Base-by-base conservation (phyloP, 2,888 invertebrate species). In the Clivina fossor region DNA sequence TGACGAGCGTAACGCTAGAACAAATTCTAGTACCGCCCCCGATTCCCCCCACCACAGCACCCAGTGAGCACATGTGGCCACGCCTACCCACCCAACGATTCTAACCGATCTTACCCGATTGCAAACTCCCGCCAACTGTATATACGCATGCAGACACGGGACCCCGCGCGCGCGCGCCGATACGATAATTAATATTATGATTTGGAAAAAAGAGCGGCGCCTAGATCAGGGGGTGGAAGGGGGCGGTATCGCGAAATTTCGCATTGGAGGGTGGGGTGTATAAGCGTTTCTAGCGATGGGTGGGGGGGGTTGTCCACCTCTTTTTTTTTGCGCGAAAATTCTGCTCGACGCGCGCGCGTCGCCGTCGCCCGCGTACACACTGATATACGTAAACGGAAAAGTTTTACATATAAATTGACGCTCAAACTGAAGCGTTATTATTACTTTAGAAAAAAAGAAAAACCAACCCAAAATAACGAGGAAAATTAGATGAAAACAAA, bases 141-240 rank as follows among this genome's bases (percentile, higher is more conserved):
- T n/a, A n/a, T n/a, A n/a, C n/a, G n/a, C n/a, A n/a, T n/a, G n/a
- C n/a, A n/a, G n/a, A n/a, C n/a, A 46, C 53, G 58, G 65, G 68
- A 69, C 72, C 72, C 69, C 68, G 65, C 66, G 69, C 73, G 72
- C 71, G 70, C 72, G 69, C 73, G 70, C 70, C 71, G 68, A 69
- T 70, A 46, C 55, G 55, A 55, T 55, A 55, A 55, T 55, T 55
- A 55, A 55, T 55, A 55, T 55, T 55, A 55, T 55, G 55, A 53
- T 53, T 53, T 55, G 46, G 40, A 55, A 47, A 47, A 33, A 33
- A 47, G 33, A 47, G n/a, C n/a, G n/a, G n/a, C n/a, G n/a, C n/a
- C n/a, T n/a, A n/a, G n/a, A n/a, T n/a, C n/a, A n/a, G n/a, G n/a
- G n/a, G n/a, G n/a, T n/a, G n/a, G 4, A 24, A 24, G 26, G 9